Evolutionary conservation across 1,140 invertebrate genomes (phyloP).

Genomic region (Dinoponera quadriceps): DNA sequence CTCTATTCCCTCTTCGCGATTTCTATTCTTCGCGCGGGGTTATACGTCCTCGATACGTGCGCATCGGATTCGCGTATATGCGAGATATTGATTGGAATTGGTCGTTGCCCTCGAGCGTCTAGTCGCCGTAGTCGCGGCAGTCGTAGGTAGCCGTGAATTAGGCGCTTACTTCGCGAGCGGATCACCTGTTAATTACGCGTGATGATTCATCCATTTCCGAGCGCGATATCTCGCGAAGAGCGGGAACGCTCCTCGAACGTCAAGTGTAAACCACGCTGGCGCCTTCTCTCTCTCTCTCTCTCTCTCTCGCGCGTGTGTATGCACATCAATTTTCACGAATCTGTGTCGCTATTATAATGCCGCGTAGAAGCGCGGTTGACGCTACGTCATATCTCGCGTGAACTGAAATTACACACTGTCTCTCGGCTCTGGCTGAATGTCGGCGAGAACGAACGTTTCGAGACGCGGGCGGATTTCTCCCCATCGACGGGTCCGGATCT

Average conservation of each 20-base stretch:
- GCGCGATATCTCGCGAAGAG: slow-evolving; percentile 1
- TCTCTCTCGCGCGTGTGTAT: too few relatives aligned
- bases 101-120: slow-evolving; percentile 31
- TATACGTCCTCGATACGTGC: neutral
- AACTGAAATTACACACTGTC: too few relatives aligned
- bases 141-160: neutral
- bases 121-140: slow-evolving; percentile 2
- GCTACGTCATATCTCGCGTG: too few relatives aligned
- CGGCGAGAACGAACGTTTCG: too few relatives aligned
- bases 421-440: too few relatives aligned
- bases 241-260: neutral
- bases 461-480: too few relatives aligned
- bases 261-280: too few relatives aligned
- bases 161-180: neutral
- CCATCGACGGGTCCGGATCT: too few relatives aligned
- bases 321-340: too few relatives aligned
- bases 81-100: slow-evolving; percentile 43
- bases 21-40: neutral
- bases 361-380: too few relatives aligned
- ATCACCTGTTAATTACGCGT: slow-evolving; percentile 27
- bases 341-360: too few relatives aligned
- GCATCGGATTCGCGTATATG: neutral
- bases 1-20: neutral
- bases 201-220: neutral
- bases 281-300: too few relatives aligned